Evolutionary conservation across 2,113 vertebrate species (phyloP).

Genomic region (Dromas ardeola): DNA sequence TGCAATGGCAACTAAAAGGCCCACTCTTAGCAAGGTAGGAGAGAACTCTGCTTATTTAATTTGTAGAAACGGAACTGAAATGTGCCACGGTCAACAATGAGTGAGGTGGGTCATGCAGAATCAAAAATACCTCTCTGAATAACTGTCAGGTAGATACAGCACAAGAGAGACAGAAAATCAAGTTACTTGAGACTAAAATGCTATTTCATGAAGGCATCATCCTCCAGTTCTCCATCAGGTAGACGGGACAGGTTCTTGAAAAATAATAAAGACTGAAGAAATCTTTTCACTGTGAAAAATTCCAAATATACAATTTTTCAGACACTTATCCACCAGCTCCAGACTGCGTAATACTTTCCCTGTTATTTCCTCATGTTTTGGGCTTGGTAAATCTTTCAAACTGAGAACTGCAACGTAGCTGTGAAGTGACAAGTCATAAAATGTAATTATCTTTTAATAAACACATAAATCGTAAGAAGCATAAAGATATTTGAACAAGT

Average conservation of each 20-base stretch:
- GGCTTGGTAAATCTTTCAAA: neutral
- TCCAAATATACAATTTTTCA: neutral
- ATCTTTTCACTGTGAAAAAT: neutral
- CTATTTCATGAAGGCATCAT: neutral
- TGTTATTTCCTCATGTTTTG: neutral
- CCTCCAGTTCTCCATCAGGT: neutral
- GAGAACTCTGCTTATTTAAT: neutral
- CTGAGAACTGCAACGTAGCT: neutral
- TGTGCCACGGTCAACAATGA: neutral
- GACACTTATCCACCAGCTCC: neutral
- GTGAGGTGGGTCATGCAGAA: neutral
- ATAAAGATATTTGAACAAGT: neutral
- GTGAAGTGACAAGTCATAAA: neutral
- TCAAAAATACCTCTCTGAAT: neutral
- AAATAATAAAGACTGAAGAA: neutral
- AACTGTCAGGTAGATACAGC: neutral
- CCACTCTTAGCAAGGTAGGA: neutral
- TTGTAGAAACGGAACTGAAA: neutral
- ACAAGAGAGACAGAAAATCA: neutral
- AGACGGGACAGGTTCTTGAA: neutral
- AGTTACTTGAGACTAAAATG: neutral
- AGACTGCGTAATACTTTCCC: neutral
- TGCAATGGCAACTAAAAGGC: neutral
- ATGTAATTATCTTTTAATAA: neutral
- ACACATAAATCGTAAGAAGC: neutral